Conservation (phyloP, 2,797 vertebrate species). For the Schizothorax lantsangensis region DNA sequence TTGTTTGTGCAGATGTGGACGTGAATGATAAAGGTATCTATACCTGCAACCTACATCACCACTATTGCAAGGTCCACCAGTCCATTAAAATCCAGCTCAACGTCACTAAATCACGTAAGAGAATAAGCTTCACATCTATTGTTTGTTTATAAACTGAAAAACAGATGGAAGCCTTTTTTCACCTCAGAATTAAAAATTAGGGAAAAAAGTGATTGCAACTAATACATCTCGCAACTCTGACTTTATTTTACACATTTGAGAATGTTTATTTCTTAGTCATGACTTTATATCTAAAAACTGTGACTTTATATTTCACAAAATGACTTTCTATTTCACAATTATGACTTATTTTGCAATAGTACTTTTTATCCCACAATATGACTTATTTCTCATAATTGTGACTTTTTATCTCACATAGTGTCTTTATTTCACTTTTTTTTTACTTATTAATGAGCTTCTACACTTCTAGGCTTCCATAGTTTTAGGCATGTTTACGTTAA, state of each 20-base stretch:
- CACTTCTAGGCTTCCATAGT: not conserved
- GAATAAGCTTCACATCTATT: not conserved
- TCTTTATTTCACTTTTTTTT: not conserved
- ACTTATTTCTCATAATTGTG: not conserved
- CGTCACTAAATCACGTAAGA: slow-evolving; percentile 86
- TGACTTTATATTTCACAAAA: not conserved
- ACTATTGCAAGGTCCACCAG: slow-evolving; percentile 93
- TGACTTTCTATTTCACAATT: not conserved
- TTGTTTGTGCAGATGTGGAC: slow-evolving; percentile 77
- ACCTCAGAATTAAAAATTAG: not conserved
- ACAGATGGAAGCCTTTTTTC: not conserved
- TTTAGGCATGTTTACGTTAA: not conserved
- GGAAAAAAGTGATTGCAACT: not conserved
- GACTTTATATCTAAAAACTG: not conserved
- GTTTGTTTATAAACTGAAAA: not conserved
- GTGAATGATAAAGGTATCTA: slow-evolving; percentile 86
- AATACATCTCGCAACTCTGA: not conserved
- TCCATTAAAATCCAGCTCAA: slow-evolving; percentile 87
- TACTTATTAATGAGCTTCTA: not conserved
- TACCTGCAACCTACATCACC: slow-evolving; percentile 95
- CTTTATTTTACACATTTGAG: not conserved
- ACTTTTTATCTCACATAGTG: not conserved
- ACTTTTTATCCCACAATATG: not conserved
- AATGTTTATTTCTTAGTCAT: not conserved
- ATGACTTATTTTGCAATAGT: not conserved